A percentile compares a stretch with the other conserved stretches of the same genome.
phyloP scores from a whole-genome alignment of 1,140 invertebrate genomes.

The Chironomus tepperi region DNA sequence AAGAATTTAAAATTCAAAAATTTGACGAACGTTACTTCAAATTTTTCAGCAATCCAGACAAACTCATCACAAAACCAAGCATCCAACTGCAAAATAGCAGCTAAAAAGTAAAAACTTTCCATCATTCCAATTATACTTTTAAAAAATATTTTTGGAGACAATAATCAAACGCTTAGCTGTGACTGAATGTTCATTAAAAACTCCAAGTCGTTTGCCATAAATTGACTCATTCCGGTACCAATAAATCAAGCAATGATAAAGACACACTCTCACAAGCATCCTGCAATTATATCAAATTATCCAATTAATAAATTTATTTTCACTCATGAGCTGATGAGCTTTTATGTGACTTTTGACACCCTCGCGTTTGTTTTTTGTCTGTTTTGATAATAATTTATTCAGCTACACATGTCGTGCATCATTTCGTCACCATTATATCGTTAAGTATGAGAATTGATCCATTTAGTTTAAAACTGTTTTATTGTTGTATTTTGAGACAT shows the following conservation, averaged over 20 bases:
- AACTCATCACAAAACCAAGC: too few species aligned
- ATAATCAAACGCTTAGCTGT: neutral
- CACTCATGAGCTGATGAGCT: neutral
- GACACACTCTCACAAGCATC: neutral
- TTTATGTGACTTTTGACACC: neutral
- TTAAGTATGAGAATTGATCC: too few species aligned
- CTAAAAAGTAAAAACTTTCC: too few species aligned
- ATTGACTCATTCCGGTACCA: conserved; percentile 11
- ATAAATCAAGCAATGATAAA: conserved; percentile 4
- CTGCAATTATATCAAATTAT: conserved; percentile 4
- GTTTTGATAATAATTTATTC: neutral
- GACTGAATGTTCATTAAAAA: neutral
- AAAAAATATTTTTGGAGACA: neutral
- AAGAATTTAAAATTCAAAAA: too few species aligned
- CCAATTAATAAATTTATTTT: conserved; percentile 9
- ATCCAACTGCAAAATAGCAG: too few species aligned
- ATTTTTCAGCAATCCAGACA: too few species aligned
- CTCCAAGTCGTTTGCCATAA: neutral
- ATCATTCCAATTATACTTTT: neutral
- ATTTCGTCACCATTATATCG: too few species aligned
- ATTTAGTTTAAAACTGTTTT: too few species aligned
- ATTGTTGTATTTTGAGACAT: too few species aligned
- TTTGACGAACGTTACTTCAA: too few species aligned
- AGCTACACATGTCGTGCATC: too few species aligned
- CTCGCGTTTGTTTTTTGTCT: neutral